Percentiles rank a stretch among this genome's conserved stretches.
These are phyloP conservation scores for Falcunculus frontatus DNA, from an alignment of 2,113 vertebrate genomes.

Conservation along the genomic window DNA sequence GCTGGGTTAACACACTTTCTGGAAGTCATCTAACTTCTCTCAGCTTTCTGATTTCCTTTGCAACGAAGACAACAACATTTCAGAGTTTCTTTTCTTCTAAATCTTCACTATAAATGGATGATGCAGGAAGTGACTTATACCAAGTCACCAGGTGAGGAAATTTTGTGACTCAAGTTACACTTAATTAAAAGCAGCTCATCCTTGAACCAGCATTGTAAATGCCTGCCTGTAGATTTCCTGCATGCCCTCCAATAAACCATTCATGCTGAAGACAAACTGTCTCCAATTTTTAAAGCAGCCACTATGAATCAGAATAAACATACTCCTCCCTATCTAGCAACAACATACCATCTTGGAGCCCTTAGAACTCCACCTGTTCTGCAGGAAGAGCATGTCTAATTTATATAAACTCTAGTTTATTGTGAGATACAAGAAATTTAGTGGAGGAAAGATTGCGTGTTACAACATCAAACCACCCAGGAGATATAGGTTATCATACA, in stretches of 20 bases:
- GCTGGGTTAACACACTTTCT: neutral
- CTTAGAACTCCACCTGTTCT: neutral
- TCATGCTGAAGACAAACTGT: neutral
- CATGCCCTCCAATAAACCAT: neutral
- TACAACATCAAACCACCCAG: neutral
- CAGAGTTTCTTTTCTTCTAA: neutral
- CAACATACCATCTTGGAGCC: neutral
- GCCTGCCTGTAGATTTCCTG: neutral
- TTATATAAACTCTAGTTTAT: neutral
- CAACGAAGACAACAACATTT: neutral
- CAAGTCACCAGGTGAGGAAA: neutral
- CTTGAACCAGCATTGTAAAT: neutral
- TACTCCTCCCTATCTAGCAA: neutral
- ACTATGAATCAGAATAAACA: neutral
- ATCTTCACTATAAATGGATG: neutral
- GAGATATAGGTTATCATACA: neutral
- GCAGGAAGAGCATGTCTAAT: neutral
- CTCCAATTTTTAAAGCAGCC: neutral
- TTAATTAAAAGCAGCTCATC: neutral
- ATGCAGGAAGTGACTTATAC: neutral
- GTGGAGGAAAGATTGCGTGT: neutral
- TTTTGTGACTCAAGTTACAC: neutral
- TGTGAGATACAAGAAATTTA: neutral
- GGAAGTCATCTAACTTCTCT: neutral
- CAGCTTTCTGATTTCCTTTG: neutral